Base-by-base conservation (phyloP, 2,888 invertebrate genomes). In the Drosophila lutescens region DNA sequence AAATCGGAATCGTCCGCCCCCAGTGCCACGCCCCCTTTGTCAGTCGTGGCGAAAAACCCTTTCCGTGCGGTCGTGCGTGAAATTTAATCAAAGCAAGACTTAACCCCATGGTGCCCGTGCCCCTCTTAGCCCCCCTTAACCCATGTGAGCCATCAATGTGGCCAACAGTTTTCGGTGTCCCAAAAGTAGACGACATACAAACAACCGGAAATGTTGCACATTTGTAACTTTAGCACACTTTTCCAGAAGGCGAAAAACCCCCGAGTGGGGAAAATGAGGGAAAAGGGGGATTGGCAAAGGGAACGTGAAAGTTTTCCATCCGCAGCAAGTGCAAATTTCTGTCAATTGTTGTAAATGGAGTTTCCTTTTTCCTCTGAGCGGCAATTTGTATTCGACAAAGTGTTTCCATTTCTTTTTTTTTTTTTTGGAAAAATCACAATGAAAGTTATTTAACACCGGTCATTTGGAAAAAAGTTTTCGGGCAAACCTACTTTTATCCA, bases 151-250 rank as follows among this genome's bases (percentile, higher is more conserved):
- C 82, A 72, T 76, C 72, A 81, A 47, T 80, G 81, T 81, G 81
- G 81, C 81, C 87, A 82, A 82, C 85, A 86, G 84, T 83, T 81
- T 83, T 81, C 78, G 86, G 80, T 83, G 76, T 80, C 80, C 80
- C 86, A 83, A 80, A 78, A 49, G 36, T 70, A 77, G 77, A 59
- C 85, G 82, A 74, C 75, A 83, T 41, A 78, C 46, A 63, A 63
- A 63, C 62, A 63, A 49, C 65, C 87, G 81, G 81, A 81, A 81
- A 81, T 87, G 81, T 81, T 81, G 81, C 87, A 81, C 85, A 81
- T 81, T 81, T 81, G 81, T 87, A 87, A 87, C 87, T 79, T 74
- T 68, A 81, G 68, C 57, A 49, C 68, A 56, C 32, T 68, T 43
- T 56, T 68, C 55, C 44, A 51, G 23, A 41, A 55, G 36, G 40